Base-by-base conservation (phyloP, 2,797 vertebrate genomes). In the Etheostoma nigrum region DNA sequence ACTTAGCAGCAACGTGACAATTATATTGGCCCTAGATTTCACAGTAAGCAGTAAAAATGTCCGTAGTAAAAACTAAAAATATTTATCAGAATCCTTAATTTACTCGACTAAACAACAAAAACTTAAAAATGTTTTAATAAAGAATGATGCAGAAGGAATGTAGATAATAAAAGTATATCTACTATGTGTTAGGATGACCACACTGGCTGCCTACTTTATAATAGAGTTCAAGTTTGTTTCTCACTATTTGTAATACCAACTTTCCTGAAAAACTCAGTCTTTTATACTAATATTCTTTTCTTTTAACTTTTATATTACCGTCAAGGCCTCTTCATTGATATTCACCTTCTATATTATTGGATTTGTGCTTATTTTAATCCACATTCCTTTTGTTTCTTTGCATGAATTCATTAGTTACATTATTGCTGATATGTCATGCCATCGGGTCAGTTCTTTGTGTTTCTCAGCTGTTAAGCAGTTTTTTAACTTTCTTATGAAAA, bases 1-100 rank as follows among this genome's bases (percentile, higher is more conserved):
- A 63, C 60, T 72, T 62, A 63, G 66, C 67, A 55, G 69, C 62
- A 33, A 19, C 54, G 69, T 16, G n/a, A 57, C 47, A 66, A 47
- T 48, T 30, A 27, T 16, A 44, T 63, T 2, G 45, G 10, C 3
- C 21, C 2, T 4, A 47, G 5, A 64, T 33, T 33, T 69, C 23
- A 33, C 27, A 45, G 4, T 6, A 49, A 76, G 7, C 23, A 13
- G 33, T 16, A 27, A 52, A 70, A 36, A 52, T 27, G 7, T 8
- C 33, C 54, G 3, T 25, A 23, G 36, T 15, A 23, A 23, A 44
- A 44, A 9, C n/a, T 8, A 21, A 2, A 44, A 23, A 25, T 12
- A 13, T 25, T 25, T 27, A 27, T 33, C 63, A 21, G 30, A 58
- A 36, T 59, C 18, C 40, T 25, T 49, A 4, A 1, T 58, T 42